phyloP scores from a whole-genome alignment of 2,888 invertebrate genomes.

The Amaurobius ferox region DNA sequence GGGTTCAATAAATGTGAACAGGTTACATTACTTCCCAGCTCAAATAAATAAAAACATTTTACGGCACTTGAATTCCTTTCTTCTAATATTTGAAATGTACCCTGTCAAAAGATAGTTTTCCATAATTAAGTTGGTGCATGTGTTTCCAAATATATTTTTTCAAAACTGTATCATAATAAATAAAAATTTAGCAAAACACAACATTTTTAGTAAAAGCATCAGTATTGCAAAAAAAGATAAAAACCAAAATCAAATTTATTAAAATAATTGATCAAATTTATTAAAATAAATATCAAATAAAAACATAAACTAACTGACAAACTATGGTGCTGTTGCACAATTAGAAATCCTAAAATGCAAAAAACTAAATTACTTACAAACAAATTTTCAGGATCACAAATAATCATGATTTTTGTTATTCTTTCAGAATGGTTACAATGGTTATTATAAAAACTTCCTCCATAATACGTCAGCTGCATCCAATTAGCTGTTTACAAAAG shows the following conservation, averaged over 20 bases:
- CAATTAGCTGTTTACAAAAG: slow-evolving; percentile 44
- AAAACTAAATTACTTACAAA: slow-evolving; percentile 58
- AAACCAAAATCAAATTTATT: too few relatives aligned
- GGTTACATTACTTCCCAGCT: slow-evolving; percentile 73
- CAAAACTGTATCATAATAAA: too few relatives aligned
- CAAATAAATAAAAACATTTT: slow-evolving; percentile 78
- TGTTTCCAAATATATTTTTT: too few relatives aligned
- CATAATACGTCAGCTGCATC: slow-evolving; percentile 60
- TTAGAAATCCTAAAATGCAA: too few relatives aligned
- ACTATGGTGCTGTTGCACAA: too few relatives aligned
- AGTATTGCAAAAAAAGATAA: too few relatives aligned
- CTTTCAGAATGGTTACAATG: slow-evolving; percentile 38
- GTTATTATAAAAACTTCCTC: slow-evolving; percentile 34
- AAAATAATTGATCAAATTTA: too few relatives aligned
- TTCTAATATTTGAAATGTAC: slow-evolving; percentile 75
- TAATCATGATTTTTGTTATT: slow-evolving; percentile 61
- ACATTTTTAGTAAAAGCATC: too few relatives aligned
- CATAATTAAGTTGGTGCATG: too few relatives aligned
- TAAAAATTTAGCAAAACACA: too few relatives aligned
- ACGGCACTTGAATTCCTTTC: slow-evolving; percentile 74
- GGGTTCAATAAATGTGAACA: slow-evolving; percentile 52
- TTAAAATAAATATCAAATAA: too few relatives aligned
- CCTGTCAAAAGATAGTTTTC: slow-evolving; percentile 72
- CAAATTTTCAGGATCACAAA: slow-evolving; percentile 58
- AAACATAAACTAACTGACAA: too few relatives aligned